Percentiles rank a stretch among this genome's conserved stretches.
Evolutionary conservation across 2,888 invertebrate species (phyloP).

Genomic region (Erebia epiphron): DNA sequence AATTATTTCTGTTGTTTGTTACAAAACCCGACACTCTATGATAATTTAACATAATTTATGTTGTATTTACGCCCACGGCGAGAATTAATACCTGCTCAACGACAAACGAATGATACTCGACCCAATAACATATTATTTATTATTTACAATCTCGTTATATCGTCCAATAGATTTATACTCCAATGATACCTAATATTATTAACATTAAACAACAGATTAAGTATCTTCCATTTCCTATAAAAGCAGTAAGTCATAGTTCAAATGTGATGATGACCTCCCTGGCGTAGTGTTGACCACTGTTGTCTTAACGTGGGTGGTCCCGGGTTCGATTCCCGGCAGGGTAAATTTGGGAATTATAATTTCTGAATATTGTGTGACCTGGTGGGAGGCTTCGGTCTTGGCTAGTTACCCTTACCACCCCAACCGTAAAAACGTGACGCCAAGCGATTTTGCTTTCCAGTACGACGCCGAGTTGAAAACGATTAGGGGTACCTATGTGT

Average conservation of each 20-base stretch:
- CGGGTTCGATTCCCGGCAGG: too few relatives aligned
- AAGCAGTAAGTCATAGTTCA: background rate
- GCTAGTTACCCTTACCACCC: too few relatives aligned
- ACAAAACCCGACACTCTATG: conserved; percentile 20
- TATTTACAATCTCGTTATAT: conserved; percentile 7
- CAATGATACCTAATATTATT: background rate
- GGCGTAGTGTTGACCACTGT: too few relatives aligned
- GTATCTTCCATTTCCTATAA: background rate
- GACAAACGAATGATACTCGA: conserved; percentile 32
- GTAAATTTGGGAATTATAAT: too few relatives aligned
- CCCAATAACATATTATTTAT: conserved; percentile 9
- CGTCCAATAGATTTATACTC: background rate
- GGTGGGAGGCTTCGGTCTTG: too few relatives aligned
- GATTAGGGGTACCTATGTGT: too few relatives aligned
- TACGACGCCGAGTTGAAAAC: too few relatives aligned
- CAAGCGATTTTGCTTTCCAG: too few relatives aligned
- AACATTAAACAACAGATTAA: background rate
- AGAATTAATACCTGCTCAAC: conserved; percentile 18
- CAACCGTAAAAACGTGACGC: too few relatives aligned
- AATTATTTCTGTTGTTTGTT: conserved; percentile 25
- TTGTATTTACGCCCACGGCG: conserved; percentile 25
- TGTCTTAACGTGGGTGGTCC: too few relatives aligned
- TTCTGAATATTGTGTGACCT: too few relatives aligned
- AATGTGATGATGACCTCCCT: too few relatives aligned
- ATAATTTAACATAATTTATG: conserved; percentile 27